Evolutionary conservation across 2,113 vertebrate genomes (phyloP).

Genomic region (Trogon melanurus): DNA sequence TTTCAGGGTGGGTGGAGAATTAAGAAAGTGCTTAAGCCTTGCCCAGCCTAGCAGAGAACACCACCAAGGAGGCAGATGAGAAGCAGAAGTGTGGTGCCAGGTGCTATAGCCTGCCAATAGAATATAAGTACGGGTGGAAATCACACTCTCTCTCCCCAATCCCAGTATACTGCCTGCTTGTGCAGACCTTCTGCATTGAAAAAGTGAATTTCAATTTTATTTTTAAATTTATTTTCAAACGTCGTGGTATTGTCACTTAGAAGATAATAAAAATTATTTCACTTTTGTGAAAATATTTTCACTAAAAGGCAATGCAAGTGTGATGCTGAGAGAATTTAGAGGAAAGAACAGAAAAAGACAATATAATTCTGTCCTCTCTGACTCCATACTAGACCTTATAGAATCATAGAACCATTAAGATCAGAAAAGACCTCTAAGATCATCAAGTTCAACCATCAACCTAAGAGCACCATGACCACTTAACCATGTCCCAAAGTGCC

Average conservation of each 20-base stretch:
- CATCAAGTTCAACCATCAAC: too few relatives aligned
- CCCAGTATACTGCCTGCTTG: too few relatives aligned
- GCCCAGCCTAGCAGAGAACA: not conserved
- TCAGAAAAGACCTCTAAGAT: too few relatives aligned
- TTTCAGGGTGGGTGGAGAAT: not conserved
- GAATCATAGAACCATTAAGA: too few relatives aligned
- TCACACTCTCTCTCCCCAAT: not conserved
- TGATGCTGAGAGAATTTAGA: not conserved
- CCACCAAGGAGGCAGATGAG: not conserved
- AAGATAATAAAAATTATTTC: not conserved
- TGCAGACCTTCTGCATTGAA: not conserved
- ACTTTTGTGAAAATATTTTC: not conserved
- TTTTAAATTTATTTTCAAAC: not conserved
- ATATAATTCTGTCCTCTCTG: not conserved
- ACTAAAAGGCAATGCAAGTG: not conserved
- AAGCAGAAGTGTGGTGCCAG: not conserved
- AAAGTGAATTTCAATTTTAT: not conserved
- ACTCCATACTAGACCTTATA: not conserved
- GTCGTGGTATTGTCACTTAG: not conserved
- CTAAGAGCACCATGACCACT: too few relatives aligned
- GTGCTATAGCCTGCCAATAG: not conserved
- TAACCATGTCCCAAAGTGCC: too few relatives aligned
- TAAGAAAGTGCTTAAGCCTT: not conserved
- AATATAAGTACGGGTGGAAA: not conserved
- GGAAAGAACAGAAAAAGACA: not conserved